Conservation (phyloP, 2,797 vertebrate species). For the Avahi laniger region DNA sequence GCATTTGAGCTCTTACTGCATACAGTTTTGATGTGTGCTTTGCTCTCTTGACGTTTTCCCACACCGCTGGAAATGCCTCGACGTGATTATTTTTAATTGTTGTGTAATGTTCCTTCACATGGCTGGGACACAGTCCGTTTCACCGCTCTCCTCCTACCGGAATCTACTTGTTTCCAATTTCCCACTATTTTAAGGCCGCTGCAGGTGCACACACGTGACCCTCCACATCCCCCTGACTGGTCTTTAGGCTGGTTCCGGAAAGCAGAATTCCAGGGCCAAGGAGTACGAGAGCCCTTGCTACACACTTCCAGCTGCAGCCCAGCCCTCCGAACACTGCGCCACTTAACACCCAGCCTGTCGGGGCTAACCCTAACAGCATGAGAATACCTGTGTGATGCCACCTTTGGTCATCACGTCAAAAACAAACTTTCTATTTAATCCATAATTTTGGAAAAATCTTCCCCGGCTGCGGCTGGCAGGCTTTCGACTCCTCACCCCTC, state of each 20-base stretch:
- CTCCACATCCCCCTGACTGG: rapidly evolving
- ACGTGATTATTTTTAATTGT: neutral
- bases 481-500: neutral
- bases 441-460: neutral
- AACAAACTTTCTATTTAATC: neutral
- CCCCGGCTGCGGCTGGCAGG: neutral
- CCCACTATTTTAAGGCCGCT: rapidly evolving
- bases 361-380: no score
- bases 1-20: rapidly evolving
- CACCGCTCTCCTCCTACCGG: neutral
- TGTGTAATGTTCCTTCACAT: rapidly evolving
- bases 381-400: neutral
- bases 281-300: rapidly evolving
- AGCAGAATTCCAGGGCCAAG: neutral
- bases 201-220: rapidly evolving
- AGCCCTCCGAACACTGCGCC: neutral
- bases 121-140: rapidly evolving
- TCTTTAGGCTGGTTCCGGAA: neutral
- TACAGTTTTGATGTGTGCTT: neutral
- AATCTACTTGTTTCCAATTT: neutral
- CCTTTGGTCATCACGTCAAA: neutral
- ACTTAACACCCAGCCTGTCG: rapidly evolving
- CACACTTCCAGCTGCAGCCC: rapidly evolving
- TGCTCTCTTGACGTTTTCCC: neutral
- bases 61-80: neutral